These are phyloP conservation scores for Noctilio leporinus DNA, from an alignment of 2,113 vertebrate genomes.

Conservation along the genomic window DNA sequence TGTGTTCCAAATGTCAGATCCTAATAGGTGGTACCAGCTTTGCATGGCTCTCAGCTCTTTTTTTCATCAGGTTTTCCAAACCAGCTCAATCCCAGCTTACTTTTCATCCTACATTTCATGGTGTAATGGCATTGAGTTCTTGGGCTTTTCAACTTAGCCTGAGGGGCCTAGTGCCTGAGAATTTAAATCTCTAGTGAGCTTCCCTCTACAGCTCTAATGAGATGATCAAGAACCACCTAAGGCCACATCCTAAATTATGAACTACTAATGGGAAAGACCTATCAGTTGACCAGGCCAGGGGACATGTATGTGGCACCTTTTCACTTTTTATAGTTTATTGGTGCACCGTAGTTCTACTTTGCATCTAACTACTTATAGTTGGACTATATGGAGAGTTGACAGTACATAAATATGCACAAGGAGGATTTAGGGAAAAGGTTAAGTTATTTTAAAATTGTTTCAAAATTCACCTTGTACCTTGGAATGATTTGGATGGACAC, in stretches of 20 bases:
- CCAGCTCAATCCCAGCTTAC: not conserved
- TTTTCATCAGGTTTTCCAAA: not conserved
- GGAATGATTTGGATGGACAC: not conserved
- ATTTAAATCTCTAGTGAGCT: conserved; percentile 36
- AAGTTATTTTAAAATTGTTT: not conserved
- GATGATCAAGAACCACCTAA: not conserved
- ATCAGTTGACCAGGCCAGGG: not conserved
- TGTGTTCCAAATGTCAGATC: not conserved
- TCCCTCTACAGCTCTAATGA: conserved; percentile 21
- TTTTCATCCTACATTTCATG: conserved; percentile 8
- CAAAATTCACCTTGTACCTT: not conserved
- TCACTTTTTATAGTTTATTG: not conserved
- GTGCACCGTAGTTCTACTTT: not conserved
- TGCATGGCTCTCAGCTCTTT: not conserved
- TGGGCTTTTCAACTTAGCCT: conserved; percentile 10
- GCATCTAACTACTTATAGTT: not conserved
- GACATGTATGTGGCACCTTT: not conserved
- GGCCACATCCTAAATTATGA: conserved; percentile 9
- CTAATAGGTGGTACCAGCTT: not conserved
- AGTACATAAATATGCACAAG: not conserved
- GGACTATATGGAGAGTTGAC: not conserved
- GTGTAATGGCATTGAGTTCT: not conserved
- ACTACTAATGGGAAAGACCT: not conserved
- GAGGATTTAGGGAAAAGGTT: not conserved
- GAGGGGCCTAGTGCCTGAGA: conserved; percentile 13